Base-by-base conservation (phyloP, 2,888 invertebrate genomes). In the Campoletis raptor region DNA sequence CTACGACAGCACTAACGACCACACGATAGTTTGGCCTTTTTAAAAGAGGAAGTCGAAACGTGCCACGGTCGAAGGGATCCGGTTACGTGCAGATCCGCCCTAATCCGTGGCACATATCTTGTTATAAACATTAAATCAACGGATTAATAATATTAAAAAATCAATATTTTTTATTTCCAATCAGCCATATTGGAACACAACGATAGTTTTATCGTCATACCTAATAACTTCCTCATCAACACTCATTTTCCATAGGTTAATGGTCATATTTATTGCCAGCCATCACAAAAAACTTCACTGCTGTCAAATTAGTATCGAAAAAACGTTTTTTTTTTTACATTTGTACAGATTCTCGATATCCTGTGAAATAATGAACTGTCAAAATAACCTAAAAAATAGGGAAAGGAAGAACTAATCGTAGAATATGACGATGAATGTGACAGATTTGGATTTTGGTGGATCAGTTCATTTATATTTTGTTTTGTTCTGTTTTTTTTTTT, bases 31-130 rank as follows among this genome's bases (percentile, higher is more conserved):
- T 73, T 80, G 79, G 86, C 83, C 83, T 83, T 83, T 86, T 83
- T 80, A 86, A 86, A 86, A 30, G 83, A 79, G 76, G 83, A 57
- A 81, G 77, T 74, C 45, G 67, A 86, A 86, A 86, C 86, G 83
- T 83, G 83, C 83, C 86, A 83, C 73, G 86, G 86, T 83, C 86
- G 37, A 72, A 83, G 80, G 86, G 86, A 86, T 86, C 83, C 86
- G 86, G 83, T 86, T 86, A 86, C 83, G 48, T 80, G 7, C n/a
- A 78, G 52, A 81, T 67, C 57, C 79, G 83, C 57, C 36, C 42
- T 54, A 69, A 48, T 54, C n/a, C n/a, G 37, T 5, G 37, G 21
- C 52, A 21, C n/a, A 30, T 4, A 70, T 70, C 37, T 36, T 54
- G 40, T 40, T 30, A 64, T 36, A 37, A 37, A n/a, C 40, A 40